Conservation (phyloP, 2,888 invertebrate species). For the Sesamia inferens region DNA sequence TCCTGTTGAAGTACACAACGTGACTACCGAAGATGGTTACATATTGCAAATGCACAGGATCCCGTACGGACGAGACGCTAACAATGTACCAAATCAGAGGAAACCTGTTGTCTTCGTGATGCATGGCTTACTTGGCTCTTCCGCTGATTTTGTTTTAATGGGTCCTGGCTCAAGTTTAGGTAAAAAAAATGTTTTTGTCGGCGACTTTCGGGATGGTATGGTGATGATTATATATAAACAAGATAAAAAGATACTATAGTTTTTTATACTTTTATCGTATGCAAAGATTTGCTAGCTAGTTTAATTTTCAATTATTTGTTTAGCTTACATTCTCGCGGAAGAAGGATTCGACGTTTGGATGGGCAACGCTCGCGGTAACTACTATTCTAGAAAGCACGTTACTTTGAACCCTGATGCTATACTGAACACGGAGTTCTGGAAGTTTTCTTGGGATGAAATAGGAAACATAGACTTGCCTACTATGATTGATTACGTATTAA, state of each 20-base stretch:
- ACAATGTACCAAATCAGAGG: constrained; percentile 79
- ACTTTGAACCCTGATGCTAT: constrained; percentile 78
- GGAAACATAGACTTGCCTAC: constrained; percentile 94
- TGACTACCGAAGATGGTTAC: constrained; percentile 94
- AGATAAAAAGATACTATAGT: too few species aligned
- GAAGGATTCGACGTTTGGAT: constrained; percentile 95
- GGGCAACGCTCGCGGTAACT: constrained; percentile 94
- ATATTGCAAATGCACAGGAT: constrained; percentile 94
- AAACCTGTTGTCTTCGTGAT: constrained; percentile 91
- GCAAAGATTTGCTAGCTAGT: background rate
- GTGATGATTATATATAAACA: too few species aligned
- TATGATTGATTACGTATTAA: constrained; percentile 93
- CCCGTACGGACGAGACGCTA: constrained; percentile 86
- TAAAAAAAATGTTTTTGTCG: constrained; percentile 66
- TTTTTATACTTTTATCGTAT: background rate
- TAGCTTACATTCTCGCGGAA: constrained; percentile 90
- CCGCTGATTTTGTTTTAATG: constrained; percentile 93
- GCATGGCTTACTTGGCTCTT: constrained; percentile 93
- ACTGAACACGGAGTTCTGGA: constrained; percentile 89
- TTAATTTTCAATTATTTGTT: constrained; percentile 39
- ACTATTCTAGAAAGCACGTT: constrained; percentile 90
- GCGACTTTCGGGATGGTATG: background rate
- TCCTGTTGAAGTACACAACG: constrained; percentile 90
- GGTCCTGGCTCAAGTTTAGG: constrained; percentile 92
- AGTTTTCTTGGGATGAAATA: constrained; percentile 95